Percentiles rank a stretch among this genome's conserved stretches.
Conservation (phyloP, 1,140 invertebrate species). For the Lethocerus indicus region DNA sequence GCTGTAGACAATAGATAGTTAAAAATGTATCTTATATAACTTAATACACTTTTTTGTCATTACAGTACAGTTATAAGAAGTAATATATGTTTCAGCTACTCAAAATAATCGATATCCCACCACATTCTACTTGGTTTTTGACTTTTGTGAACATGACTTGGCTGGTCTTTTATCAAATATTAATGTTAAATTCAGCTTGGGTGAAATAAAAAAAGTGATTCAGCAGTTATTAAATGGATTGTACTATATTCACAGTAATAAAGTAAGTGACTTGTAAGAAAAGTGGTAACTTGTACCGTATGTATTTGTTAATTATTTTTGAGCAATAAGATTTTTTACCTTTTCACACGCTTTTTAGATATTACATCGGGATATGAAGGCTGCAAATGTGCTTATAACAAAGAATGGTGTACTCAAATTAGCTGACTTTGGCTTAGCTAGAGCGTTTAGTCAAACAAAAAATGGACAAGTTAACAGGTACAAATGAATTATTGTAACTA, state of each 20-base stretch:
- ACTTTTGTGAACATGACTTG: slow-evolving; percentile 98
- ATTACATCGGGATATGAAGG: slow-evolving; percentile 94
- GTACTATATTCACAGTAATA: slow-evolving; percentile 94
- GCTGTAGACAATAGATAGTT: no score
- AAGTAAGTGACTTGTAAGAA: slow-evolving; percentile 34
- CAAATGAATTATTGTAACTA: no score
- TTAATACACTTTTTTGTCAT: background rate
- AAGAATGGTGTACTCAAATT: slow-evolving; percentile 88
- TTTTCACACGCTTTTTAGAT: slow-evolving; percentile 32
- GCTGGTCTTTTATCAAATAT: slow-evolving; percentile 91
- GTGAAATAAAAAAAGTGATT: slow-evolving; percentile 97
- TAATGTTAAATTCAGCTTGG: slow-evolving; percentile 90
- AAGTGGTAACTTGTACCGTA: background rate
- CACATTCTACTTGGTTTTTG: slow-evolving; percentile 96
- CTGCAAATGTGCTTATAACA: slow-evolving; percentile 95
- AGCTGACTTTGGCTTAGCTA: slow-evolving; percentile 82
- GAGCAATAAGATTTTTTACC: slow-evolving; percentile 2
- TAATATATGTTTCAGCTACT: slow-evolving; percentile 38
- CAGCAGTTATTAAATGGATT: slow-evolving; percentile 92
- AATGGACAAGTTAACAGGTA: slow-evolving; percentile 63
- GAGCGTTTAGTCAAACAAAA: slow-evolving; percentile 82
- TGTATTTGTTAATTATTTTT: slow-evolving; percentile 3
- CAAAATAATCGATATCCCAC: slow-evolving; percentile 74
- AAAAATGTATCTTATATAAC: no score
- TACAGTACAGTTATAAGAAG: background rate